Base-by-base conservation (phyloP, 2,113 vertebrate species). In the Austrofundulus limnaeus region DNA sequence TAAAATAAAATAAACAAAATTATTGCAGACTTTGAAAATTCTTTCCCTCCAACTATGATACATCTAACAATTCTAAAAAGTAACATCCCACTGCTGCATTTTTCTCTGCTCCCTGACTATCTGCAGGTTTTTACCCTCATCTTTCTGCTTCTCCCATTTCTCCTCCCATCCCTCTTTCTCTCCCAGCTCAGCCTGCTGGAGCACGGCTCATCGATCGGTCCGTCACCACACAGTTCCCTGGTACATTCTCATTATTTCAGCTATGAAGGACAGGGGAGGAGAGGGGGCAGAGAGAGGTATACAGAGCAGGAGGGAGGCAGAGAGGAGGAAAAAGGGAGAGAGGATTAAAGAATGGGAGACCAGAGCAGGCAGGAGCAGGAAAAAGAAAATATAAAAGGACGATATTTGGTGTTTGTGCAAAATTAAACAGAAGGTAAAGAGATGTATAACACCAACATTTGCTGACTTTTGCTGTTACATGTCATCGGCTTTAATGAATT, bases 231-330 rank as follows among this genome's bases (percentile, higher is more conserved):
- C 74, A 81, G 78, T 75, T 85, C 86, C 54, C 62, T 69, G 81
- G 69, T 77, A 79, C 77, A 67, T 77, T 80, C 77, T 89, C 86
- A 90, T 90, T 88, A 88, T 88, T 86, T 86, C 84, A 84, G 74
- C 80, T 64, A 71, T 70, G 74, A 82, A 82, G 79, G 81, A 85
- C 62, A 74, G 77, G 75, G 56, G 52, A 34, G 51, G 51, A 57
- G 61, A 55, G 25, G 39, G 61, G 61, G 73, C n/a, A n/a, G n/a
- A 62, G n/a, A 20, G 2, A 56, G 60, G 51, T 37, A 10, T 34
- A 43, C 54, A 24, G 65, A 66, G 65, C 23, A 55, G 53, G 45
- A 43, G 53, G 48, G 52, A 63, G 64, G 64, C 24, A 69, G 46
- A 17, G n/a, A 41, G 54, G 28, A 60, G 51, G 49, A 39, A 74